Evolutionary conservation across 2,797 vertebrate genomes (phyloP).

Genomic region (Poeciliopsis gracilis): DNA sequence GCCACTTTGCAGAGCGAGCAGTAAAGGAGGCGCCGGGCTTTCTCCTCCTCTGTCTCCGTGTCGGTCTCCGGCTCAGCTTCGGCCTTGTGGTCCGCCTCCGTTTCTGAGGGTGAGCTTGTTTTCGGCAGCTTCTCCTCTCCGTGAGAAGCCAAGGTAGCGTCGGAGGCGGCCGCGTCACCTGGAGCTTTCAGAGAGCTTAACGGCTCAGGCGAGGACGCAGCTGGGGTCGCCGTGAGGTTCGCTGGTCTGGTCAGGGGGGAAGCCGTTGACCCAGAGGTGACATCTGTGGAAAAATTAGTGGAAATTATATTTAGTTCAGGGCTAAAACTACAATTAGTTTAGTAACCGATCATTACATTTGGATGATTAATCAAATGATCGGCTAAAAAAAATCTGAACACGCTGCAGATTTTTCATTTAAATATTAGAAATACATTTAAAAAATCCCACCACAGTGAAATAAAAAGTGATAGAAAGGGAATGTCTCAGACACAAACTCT

Average conservation of each 20-base stretch:
- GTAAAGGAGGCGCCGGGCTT: conserved; percentile 94
- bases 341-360: too few species aligned
- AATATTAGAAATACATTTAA: too few species aligned
- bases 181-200: conserved; percentile 25
- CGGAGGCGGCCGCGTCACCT: conserved; percentile 75
- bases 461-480: not conserved
- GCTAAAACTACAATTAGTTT: not conserved
- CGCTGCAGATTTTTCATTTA: too few species aligned
- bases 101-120: conserved; percentile 47
- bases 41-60: conserved; percentile 93
- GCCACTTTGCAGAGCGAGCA: conserved; percentile 99
- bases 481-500: not conserved
- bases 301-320: not conserved
- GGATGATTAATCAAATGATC: too few species aligned
- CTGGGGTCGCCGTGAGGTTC: conserved; percentile 57
- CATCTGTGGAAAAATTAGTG: conserved; percentile 72
- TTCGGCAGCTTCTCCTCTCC: conserved; percentile 73
- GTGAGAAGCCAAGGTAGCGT: conserved; percentile 79
- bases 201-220: conserved; percentile 12
- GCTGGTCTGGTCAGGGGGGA: conserved; percentile 78
- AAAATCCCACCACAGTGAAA: too few species aligned
- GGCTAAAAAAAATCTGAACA: too few species aligned
- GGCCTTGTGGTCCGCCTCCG: conserved; percentile 71
- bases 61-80: conserved; percentile 77
- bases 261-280: conserved; percentile 64